A percentile compares a stretch with the other conserved stretches of the same genome.
Evolutionary conservation across 2,888 invertebrate genomes (phyloP).

Genomic region (Cremastinae sp.): DNA sequence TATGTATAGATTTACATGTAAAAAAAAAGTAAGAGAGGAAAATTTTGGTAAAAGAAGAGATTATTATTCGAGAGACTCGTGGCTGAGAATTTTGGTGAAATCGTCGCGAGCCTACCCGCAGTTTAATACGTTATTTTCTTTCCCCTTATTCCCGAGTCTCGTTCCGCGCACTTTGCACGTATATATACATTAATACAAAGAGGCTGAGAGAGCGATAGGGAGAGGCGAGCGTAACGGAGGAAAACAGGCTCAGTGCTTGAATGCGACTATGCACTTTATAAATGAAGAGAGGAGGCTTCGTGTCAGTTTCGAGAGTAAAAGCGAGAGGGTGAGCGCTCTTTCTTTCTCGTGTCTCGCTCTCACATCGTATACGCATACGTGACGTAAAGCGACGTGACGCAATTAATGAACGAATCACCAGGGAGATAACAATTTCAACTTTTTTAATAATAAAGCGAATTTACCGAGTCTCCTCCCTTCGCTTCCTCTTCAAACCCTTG

Average conservation of each 20-base stretch:
- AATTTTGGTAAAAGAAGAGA: too few species aligned
- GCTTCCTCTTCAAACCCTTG: neutral
- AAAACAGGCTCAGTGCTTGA: constrained; percentile 35
- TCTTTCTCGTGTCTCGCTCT: constrained; percentile 24
- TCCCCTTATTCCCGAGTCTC: too few species aligned
- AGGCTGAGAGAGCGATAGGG: neutral
- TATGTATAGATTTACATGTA: too few species aligned
- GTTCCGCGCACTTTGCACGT: constrained; percentile 27
- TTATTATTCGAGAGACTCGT: too few species aligned
- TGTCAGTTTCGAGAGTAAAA: constrained; percentile 13
- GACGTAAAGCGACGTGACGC: constrained; percentile 65
- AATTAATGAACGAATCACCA: constrained; percentile 73
- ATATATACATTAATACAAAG: constrained; percentile 12
- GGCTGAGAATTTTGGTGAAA: too few species aligned
- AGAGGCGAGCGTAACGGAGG: constrained; percentile 3
- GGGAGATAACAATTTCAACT: constrained; percentile 75
- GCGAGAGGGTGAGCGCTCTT: constrained; percentile 7
- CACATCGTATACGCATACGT: constrained; percentile 33
- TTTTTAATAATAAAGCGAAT: constrained; percentile 75
- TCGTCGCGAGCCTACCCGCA: too few species aligned
- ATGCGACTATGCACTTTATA: constrained; percentile 35
- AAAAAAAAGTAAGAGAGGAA: too few species aligned
- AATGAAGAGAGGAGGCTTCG: neutral
- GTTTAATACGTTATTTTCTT: too few species aligned
- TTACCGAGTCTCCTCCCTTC: constrained; percentile 9